These are phyloP conservation scores for Imbricaverruca yamaguchii DNA, from an alignment of 2,888 invertebrate genomes.

Conservation along the genomic window DNA sequence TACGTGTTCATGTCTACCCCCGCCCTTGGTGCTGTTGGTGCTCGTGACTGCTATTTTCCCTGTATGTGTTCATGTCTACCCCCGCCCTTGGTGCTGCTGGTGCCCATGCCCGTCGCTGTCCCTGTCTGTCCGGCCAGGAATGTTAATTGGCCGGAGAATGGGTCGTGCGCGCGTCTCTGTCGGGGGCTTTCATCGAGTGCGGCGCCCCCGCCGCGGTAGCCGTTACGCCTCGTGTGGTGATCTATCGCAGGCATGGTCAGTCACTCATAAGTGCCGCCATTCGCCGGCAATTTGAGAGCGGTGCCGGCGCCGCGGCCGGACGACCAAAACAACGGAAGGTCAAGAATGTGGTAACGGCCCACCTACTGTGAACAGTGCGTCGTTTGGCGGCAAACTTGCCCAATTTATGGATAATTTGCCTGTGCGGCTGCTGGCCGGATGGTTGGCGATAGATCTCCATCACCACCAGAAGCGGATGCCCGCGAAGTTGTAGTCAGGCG, in stretches of 20 bases:
- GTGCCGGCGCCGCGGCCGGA: not conserved
- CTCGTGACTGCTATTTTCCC: no score
- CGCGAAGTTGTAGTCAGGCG: no score
- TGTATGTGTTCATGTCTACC: no score
- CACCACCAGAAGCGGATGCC: not conserved
- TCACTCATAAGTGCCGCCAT: not conserved
- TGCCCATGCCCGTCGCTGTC: no score
- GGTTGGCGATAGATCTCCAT: not conserved
- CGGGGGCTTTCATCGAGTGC: not conserved
- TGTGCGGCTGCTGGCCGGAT: not conserved
- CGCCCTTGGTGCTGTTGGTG: no score
- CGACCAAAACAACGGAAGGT: not conserved
- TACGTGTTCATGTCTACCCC: no score
- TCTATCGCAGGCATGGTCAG: not conserved
- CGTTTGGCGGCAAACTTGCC: not conserved
- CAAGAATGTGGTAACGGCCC: not conserved
- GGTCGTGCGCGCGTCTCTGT: not conserved
- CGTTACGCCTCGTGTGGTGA: not conserved
- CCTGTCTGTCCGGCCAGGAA: not conserved
- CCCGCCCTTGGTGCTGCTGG: no score
- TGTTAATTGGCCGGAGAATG: slow-evolving; percentile 1
- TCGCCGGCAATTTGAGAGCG: not conserved
- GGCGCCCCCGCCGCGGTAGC: not conserved
- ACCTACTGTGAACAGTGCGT: no score
- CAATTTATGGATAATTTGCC: not conserved